phyloP scores from a whole-genome alignment of 2,113 vertebrate species.

The Numida meleagris region DNA sequence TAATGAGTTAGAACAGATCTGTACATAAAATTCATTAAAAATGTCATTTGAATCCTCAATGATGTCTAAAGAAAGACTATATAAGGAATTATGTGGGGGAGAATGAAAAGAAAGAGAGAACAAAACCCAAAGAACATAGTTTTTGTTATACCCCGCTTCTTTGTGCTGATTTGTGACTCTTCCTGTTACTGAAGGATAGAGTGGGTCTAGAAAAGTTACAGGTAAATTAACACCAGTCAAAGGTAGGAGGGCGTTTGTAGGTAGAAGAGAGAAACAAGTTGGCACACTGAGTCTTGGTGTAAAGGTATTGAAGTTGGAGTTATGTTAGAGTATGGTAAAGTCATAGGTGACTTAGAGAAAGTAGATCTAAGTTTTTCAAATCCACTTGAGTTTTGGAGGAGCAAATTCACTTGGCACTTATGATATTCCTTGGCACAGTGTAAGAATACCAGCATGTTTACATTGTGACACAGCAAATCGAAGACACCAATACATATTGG shows the following conservation, averaged over 20 bases:
- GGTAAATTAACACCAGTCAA: background rate
- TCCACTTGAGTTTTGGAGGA: background rate
- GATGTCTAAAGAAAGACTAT: background rate
- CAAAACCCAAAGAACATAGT: background rate
- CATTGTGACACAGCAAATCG: background rate
- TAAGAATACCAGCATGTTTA: background rate
- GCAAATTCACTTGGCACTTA: background rate
- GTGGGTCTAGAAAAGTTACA: background rate
- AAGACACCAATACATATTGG: background rate
- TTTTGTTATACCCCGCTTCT: background rate
- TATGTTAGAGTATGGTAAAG: background rate
- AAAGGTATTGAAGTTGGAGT: background rate
- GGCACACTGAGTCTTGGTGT: background rate
- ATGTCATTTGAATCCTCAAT: background rate
- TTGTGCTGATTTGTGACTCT: background rate
- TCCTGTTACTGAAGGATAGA: background rate
- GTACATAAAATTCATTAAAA: background rate
- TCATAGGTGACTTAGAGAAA: background rate
- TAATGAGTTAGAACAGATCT: background rate
- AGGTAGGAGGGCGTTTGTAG: background rate
- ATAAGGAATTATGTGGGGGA: background rate
- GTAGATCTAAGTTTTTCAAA: background rate
- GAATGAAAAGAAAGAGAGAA: background rate
- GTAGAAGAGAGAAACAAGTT: background rate
- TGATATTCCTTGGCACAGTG: background rate